Conservation (phyloP, 2,888 invertebrate genomes). For the Agriotes lineatus region DNA sequence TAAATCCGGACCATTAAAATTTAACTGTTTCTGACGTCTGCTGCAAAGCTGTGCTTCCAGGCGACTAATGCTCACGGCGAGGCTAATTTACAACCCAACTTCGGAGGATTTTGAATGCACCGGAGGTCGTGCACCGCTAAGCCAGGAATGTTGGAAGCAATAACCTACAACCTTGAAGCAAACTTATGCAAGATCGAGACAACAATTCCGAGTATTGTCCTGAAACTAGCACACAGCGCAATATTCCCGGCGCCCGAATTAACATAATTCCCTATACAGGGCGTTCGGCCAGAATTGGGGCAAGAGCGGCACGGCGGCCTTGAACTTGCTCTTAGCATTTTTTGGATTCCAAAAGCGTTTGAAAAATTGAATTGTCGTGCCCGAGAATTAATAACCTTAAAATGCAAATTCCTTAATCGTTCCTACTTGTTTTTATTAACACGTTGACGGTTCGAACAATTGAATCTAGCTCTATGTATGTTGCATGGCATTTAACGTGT, state of each 20-base stretch:
- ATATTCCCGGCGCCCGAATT: conserved; percentile 25
- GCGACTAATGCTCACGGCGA: background rate
- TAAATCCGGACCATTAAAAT: conserved; percentile 1
- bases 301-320: background rate
- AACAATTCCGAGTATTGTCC: no score
- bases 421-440: no score
- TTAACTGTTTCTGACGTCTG: background rate
- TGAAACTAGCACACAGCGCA: conserved; percentile 39
- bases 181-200: conserved; percentile 42
- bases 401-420: no score
- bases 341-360: background rate
- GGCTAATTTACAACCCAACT: conserved; percentile 15
- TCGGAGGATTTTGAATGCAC: conserved; percentile 41
- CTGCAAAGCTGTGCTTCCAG: background rate
- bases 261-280: background rate
- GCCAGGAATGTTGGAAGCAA: conserved; percentile 45
- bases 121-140: conserved; percentile 42
- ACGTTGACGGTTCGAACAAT: no score
- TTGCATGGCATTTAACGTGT: no score
- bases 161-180: conserved; percentile 46
- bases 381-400: conserved; percentile 18
- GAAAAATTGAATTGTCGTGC: conserved; percentile 2
- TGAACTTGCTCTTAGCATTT: conserved; percentile 7
- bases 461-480: no score
- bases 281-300: background rate